Evolutionary conservation across 2,113 vertebrate genomes (phyloP), one percentile per base, ranked within the genome.

Genomic region (Pampusana beccarii): DNA sequence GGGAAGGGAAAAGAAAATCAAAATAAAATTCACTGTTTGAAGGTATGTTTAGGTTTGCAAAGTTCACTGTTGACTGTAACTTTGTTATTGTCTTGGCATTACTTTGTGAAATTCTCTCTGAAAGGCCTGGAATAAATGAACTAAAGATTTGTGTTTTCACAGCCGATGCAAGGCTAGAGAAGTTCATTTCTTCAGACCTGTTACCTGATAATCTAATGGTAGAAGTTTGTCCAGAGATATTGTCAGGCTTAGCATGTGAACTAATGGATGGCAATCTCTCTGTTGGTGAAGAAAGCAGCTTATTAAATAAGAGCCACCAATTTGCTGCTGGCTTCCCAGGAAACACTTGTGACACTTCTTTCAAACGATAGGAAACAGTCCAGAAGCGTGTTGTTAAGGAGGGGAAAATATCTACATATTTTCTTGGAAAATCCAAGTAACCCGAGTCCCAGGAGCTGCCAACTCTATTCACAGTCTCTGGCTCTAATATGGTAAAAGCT

Each of bases 341-440:
- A 83, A 90, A 54, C 48, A 60, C 16, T 48, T 34, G 46, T 71
- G 88, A 67, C 20, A 25, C 14, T 84, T 92, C 87, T 42, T 90
- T 90, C 60, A 91, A 70, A 64, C 84, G 29, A 72, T 77, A 56
- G 33, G 88, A 84, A 84, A 38, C 20, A 53, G 87, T 86, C 95
- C 93, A 93, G 65, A 96, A 92, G 80, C 24, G 80, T 84, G 9
- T 7, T 90, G 29, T 91, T 90, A 96, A 91, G 67, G 95, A 95
- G 40, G 91, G 81, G 19, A 60, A 90, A 90, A 82, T 86, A 73
- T 71, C 89, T 83, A 89, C 34, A 75, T 88, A 83, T 77, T 94
- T 85, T 58, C 65, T 48, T 88, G 79, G 72, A 90, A 93, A 92
- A 87, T 62, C 38, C 46, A 91, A 58, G 58, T 82, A 84, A 82